Conservation (phyloP, 2,888 invertebrate species). For the Idaea aversata region DNA sequence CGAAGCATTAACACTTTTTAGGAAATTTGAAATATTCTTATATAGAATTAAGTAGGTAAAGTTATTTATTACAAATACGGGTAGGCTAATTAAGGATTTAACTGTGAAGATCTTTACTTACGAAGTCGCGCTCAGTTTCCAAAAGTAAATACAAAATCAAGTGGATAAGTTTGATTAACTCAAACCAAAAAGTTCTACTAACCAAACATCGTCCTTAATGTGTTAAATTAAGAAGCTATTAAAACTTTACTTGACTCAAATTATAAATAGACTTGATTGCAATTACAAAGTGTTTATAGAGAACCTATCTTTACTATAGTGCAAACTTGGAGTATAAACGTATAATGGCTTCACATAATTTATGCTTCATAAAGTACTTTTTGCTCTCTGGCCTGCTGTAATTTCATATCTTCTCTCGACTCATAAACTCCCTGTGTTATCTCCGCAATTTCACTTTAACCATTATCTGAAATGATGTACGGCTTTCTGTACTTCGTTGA, state of each 20-base stretch:
- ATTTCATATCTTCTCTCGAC: slow-evolving; percentile 22
- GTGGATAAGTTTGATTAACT: no score
- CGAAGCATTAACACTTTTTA: no score
- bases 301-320: neutral
- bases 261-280: neutral
- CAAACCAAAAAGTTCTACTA: no score
- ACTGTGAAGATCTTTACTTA: no score
- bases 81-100: no score
- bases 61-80: no score
- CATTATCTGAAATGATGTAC: slow-evolving; percentile 23
- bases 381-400: slow-evolving; percentile 20
- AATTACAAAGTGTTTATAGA: no score
- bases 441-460: slow-evolving; percentile 20
- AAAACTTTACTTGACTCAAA: neutral
- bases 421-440: slow-evolving; percentile 21
- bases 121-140: no score
- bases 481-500: slow-evolving; percentile 16
- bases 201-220: no score
- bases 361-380: slow-evolving; percentile 17
- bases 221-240: neutral
- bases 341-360: slow-evolving; percentile 18
- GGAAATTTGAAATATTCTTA: no score
- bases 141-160: no score
- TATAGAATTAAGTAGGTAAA: no score
- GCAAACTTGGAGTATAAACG: neutral